phyloP scores from a whole-genome alignment of 1,140 invertebrate species.

The Ips typographus region DNA sequence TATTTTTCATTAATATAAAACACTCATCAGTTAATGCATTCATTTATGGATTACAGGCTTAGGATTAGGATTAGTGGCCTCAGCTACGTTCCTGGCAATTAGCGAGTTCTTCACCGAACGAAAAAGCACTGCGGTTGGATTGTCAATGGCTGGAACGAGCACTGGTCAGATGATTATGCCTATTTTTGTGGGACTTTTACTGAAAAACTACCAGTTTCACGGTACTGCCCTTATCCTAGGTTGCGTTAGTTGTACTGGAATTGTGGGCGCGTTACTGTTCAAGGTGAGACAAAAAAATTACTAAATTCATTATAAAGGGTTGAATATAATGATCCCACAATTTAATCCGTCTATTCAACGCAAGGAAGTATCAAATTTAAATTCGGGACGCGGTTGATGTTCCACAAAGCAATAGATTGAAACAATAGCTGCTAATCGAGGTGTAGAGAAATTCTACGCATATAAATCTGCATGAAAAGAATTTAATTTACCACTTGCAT shows the following conservation, averaged over 20 bases:
- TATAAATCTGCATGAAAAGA: too few species aligned
- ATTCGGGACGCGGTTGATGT: too few species aligned
- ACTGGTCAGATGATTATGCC: constrained; percentile 75
- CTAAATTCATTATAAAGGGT: neutral
- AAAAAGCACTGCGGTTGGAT: constrained; percentile 67
- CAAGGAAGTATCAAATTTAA: too few species aligned
- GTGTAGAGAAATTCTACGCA: too few species aligned
- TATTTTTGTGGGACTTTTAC: constrained; percentile 61
- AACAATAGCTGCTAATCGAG: too few species aligned
- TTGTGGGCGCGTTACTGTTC: constrained; percentile 49
- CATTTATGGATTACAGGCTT: constrained; percentile 56
- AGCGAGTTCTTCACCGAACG: constrained; percentile 70
- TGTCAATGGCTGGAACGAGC: constrained; percentile 70
- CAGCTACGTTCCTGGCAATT: constrained; percentile 70
- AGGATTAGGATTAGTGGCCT: constrained; percentile 64
- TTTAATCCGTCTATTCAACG: too few species aligned
- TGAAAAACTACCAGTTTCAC: constrained; percentile 58
- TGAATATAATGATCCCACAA: too few species aligned
- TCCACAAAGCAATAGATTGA: too few species aligned
- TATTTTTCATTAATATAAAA: too few species aligned
- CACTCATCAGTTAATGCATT: neutral
- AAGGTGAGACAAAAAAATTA: constrained; percentile 37
- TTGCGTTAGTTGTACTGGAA: constrained; percentile 61
- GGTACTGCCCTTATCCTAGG: constrained; percentile 63
- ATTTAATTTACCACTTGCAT: too few species aligned